Percentiles rank a stretch among this genome's conserved stretches.
Evolutionary conservation across 2,888 invertebrate genomes (phyloP).

Genomic region (Drosophila stalkeri): DNA sequence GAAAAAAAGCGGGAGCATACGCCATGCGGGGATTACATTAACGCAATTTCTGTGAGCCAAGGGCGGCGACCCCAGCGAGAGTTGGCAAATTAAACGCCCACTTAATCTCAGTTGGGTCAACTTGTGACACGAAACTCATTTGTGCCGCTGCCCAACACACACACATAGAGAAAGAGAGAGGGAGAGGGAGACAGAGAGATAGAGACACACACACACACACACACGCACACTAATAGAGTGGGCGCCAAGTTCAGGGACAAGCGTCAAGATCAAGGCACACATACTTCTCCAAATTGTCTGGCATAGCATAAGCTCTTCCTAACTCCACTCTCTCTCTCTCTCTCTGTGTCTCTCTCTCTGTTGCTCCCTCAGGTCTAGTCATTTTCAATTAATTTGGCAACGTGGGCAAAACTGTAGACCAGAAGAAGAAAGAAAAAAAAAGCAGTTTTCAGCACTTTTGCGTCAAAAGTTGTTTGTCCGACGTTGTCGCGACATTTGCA

Average conservation of each 20-base stretch:
- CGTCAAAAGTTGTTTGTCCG: slow-evolving; percentile 73
- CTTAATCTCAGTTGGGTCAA: slow-evolving; percentile 78
- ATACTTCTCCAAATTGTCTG: slow-evolving; percentile 41
- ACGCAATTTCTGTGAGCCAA: slow-evolving; percentile 65
- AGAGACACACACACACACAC: slow-evolving; percentile 5
- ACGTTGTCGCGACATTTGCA: slow-evolving; percentile 74
- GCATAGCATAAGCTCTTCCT: neutral
- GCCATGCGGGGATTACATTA: slow-evolving; percentile 75
- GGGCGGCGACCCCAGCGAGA: slow-evolving; percentile 59
- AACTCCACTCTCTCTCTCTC: neutral
- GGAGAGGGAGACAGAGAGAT: neutral
- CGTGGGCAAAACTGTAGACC: slow-evolving; percentile 46
- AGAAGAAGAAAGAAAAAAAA: too few species aligned
- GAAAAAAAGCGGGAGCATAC: slow-evolving; percentile 57
- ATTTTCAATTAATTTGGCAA: slow-evolving; percentile 78
- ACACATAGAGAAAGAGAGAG: slow-evolving; percentile 1
- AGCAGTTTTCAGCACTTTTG: slow-evolving; percentile 77
- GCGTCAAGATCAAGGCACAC: slow-evolving; percentile 75
- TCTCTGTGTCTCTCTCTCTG: neutral
- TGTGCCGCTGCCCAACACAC: slow-evolving; percentile 43
- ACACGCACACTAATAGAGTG: slow-evolving; percentile 10
- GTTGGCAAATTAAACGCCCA: slow-evolving; percentile 80
- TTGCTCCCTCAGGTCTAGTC: slow-evolving; percentile 63
- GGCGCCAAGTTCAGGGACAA: slow-evolving; percentile 67
- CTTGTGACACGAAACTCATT: slow-evolving; percentile 80